Evolutionary conservation across 2,888 invertebrate species (phyloP).

Genomic region (Thysanoteuthis rhombus): DNA sequence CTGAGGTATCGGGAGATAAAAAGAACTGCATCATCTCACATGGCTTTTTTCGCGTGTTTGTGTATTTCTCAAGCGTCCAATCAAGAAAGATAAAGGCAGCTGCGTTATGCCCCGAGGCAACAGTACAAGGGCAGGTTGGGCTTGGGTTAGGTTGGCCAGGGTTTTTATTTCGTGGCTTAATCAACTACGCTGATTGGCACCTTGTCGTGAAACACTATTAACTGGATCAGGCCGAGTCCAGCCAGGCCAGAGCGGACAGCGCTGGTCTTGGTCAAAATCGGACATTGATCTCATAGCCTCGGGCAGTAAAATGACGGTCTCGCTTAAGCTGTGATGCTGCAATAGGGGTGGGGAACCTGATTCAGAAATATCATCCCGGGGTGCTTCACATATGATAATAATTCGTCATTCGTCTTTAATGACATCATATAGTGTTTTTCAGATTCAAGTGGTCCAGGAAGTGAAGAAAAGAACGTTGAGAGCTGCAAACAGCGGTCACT

Average conservation of each 20-base stretch:
- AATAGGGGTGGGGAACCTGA: not conserved
- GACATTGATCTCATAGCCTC: not conserved
- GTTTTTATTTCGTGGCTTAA: not conserved
- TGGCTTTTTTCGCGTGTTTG: not conserved
- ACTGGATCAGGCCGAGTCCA: not conserved
- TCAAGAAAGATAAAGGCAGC: not conserved
- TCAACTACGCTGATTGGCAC: not conserved
- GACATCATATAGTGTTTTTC: slow-evolving; percentile 12
- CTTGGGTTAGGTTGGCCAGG: not conserved
- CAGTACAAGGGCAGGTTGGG: not conserved
- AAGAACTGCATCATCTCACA: not conserved
- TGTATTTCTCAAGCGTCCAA: not conserved
- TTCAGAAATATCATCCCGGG: not conserved
- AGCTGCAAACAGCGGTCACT: not conserved
- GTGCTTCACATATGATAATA: not conserved
- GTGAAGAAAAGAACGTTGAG: not conserved
- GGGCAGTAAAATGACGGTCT: not conserved
- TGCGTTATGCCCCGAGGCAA: not conserved
- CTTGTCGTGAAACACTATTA: not conserved
- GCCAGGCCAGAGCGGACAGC: not conserved
- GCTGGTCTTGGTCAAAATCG: not conserved
- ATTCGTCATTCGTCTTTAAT: not conserved
- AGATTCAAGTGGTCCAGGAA: not conserved
- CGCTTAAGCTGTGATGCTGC: not conserved
- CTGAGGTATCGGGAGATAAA: not conserved